Conservation (phyloP, 2,888 invertebrate genomes). For the Sesia apiformis region DNA sequence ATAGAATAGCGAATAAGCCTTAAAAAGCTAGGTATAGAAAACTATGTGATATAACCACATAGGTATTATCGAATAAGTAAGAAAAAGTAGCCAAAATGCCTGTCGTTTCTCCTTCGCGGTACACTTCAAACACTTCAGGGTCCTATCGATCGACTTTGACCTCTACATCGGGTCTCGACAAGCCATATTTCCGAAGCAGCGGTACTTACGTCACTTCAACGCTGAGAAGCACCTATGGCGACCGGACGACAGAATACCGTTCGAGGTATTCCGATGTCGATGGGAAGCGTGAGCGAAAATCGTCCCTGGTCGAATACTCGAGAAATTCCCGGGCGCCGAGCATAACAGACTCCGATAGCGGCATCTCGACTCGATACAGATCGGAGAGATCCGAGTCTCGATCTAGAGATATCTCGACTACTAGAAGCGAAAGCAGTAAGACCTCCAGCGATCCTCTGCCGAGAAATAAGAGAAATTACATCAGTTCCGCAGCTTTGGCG, state of each 20-base stretch:
- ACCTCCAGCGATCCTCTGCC: slow-evolving; percentile 48
- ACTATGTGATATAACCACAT: slow-evolving; percentile 12
- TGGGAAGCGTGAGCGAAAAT: slow-evolving; percentile 55
- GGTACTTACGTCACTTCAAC: slow-evolving; percentile 56
- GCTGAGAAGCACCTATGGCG: slow-evolving; percentile 38
- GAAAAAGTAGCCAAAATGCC: slow-evolving; percentile 55
- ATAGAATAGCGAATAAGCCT: slow-evolving; percentile 1
- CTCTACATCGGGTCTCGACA: slow-evolving; percentile 63
- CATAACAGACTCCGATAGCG: slow-evolving; percentile 63
- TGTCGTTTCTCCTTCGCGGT: slow-evolving; percentile 74
- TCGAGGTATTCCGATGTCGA: slow-evolving; percentile 54
- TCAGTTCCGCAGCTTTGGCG: slow-evolving; percentile 65
- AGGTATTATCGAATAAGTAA: slow-evolving; percentile 5
- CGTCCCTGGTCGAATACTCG: slow-evolving; percentile 50
- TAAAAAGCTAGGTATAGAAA: slow-evolving; percentile 8
- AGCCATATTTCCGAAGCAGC: slow-evolving; percentile 67
- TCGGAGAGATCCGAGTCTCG: slow-evolving; percentile 69
- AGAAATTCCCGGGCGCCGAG: slow-evolving; percentile 56
- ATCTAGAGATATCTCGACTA: slow-evolving; percentile 68
- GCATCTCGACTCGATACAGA: slow-evolving; percentile 46
- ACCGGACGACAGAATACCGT: slow-evolving; percentile 52
- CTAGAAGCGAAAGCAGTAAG: slow-evolving; percentile 70
- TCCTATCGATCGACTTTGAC: slow-evolving; percentile 62
- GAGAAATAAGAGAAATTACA: slow-evolving; percentile 49
- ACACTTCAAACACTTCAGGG: slow-evolving; percentile 55